Percentiles rank a stretch among this genome's conserved stretches.
Evolutionary conservation across 2,797 vertebrate genomes (phyloP).

Genomic region (Gastrophryne carolinensis): DNA sequence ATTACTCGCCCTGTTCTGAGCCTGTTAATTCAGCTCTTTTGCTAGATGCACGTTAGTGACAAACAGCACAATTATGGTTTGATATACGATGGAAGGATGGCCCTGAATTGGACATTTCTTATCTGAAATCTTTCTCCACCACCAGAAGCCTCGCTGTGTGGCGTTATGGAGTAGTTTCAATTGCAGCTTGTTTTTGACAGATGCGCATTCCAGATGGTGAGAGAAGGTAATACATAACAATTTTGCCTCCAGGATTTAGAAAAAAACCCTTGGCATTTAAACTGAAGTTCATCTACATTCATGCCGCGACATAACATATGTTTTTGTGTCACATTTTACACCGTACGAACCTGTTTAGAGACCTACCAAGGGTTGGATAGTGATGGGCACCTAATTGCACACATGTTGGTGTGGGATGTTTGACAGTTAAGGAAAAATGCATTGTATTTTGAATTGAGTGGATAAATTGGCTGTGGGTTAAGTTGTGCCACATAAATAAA

Average conservation of each 20-base stretch:
- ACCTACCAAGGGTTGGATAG: too few relatives aligned
- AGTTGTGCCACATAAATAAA: too few relatives aligned
- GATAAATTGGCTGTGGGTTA: too few relatives aligned
- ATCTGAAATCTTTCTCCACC: not conserved
- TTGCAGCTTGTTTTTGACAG: not conserved
- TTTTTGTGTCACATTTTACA: too few relatives aligned
- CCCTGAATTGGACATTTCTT: slow-evolving; percentile 25
- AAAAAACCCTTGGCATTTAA: not conserved
- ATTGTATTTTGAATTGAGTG: too few relatives aligned
- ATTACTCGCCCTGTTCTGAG: not conserved
- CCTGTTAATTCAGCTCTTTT: slow-evolving; percentile 29
- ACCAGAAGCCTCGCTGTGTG: not conserved
- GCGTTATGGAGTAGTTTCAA: not conserved
- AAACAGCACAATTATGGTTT: slow-evolving; percentile 30
- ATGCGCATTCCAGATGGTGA: not conserved
- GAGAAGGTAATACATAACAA: not conserved
- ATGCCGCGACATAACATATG: too few relatives aligned
- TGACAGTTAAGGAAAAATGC: too few relatives aligned
- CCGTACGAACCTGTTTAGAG: too few relatives aligned
- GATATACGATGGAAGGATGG: not conserved
- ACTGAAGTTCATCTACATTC: too few relatives aligned
- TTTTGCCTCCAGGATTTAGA: not conserved
- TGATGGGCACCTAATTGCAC: too few relatives aligned
- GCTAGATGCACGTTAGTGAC: slow-evolving; percentile 1
- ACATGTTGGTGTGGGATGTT: too few relatives aligned